Conservation (phyloP, 1,140 invertebrate species). For the Magallana angulata region DNA sequence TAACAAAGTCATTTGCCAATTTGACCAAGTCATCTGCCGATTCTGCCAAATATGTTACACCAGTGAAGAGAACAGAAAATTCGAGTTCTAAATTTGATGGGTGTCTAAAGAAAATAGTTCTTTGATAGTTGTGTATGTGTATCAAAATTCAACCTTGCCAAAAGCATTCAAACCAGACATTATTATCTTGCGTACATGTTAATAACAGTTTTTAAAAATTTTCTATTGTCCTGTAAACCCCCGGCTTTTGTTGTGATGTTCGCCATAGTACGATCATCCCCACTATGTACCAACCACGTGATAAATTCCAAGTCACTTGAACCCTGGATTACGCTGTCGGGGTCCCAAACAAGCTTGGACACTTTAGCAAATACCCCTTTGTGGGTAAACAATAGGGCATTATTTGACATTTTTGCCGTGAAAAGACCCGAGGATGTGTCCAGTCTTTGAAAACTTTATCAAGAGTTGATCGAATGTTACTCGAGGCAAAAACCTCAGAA, state of each 20-base stretch:
- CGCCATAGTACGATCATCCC: constrained; percentile 31
- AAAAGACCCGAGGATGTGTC: constrained; percentile 22
- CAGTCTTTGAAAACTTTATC: constrained; percentile 38
- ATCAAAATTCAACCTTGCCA: constrained; percentile 20
- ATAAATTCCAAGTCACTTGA: constrained; percentile 40
- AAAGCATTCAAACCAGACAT: constrained; percentile 34
- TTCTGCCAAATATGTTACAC: no score
- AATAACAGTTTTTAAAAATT: constrained; percentile 37
- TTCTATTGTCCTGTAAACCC: constrained; percentile 18
- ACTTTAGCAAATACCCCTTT: constrained; percentile 10
- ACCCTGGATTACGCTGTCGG: constrained; percentile 38
- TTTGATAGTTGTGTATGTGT: not conserved
- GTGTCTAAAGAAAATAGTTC: no score
- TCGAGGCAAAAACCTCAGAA: not conserved
- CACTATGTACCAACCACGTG: constrained; percentile 30
- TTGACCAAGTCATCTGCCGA: no score
- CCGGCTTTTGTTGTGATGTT: not conserved
- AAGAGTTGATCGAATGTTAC: constrained; percentile 37
- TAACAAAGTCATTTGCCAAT: no score
- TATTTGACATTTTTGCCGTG: constrained; percentile 40
- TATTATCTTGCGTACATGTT: constrained; percentile 26
- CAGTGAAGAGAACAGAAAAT: no score
- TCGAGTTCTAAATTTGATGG: no score
- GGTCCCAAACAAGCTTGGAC: constrained; percentile 23
- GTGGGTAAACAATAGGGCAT: constrained; percentile 32